Evolutionary conservation across 2,113 vertebrate species (phyloP).

Genomic region (Plecotus auritus): DNA sequence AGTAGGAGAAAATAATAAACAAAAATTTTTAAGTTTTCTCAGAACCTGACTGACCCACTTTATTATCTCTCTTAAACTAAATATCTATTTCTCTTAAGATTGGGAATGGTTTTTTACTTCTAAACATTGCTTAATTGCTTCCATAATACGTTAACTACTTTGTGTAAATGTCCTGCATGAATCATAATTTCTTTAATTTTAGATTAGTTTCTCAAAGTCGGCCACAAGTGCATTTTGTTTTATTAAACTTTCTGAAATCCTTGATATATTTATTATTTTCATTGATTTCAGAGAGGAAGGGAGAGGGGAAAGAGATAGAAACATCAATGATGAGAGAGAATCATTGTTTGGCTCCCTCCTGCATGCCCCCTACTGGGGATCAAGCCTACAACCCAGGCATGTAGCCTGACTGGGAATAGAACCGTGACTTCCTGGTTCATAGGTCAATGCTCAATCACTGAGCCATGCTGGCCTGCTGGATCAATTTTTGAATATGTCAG

Average conservation of each 20-base stretch:
- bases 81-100: conserved; percentile 10
- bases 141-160: conserved; percentile 7
- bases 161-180: neutral
- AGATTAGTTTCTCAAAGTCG: conserved; percentile 36
- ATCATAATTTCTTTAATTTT: conserved; percentile 58
- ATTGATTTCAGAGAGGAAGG: no score
- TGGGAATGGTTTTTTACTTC: conserved; percentile 29
- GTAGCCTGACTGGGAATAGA: no score
- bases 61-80: conserved; percentile 24
- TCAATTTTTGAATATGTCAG: conserved; percentile 34
- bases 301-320: no score
- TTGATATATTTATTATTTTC: no score
- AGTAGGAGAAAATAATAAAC: conserved; percentile 12
- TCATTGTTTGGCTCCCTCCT: no score
- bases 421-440: no score
- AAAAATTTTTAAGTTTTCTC: neutral
- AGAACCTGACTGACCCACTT: neutral
- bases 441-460: no score
- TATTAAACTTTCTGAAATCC: conserved; percentile 46
- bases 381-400: no score
- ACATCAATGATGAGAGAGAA: no score
- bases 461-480: neutral
- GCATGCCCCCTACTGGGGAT: no score
- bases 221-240: conserved; percentile 14
- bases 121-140: conserved; percentile 32